Evolutionary conservation across 1,140 invertebrate genomes (phyloP), one percentile per base, ranked within the genome.

Genomic region (Heliothis subflexa): DNA sequence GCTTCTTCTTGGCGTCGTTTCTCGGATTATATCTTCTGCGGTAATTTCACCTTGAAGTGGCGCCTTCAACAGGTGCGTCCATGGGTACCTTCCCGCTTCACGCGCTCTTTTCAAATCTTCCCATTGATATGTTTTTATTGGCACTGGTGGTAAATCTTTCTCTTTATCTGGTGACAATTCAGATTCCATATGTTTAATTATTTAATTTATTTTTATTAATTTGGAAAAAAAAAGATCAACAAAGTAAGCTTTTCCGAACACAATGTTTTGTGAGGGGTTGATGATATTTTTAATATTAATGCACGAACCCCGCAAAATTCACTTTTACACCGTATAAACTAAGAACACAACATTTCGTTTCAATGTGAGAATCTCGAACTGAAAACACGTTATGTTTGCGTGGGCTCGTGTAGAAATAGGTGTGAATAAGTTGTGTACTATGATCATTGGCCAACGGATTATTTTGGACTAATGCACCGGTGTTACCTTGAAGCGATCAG

Each of bases 91-190:
- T 78, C 97, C 97, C 84, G 95, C 91, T 78, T 93, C 89, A 90
- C 92, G 93, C 79, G 95, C 94, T 86, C 96, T 93, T 82, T 95
- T 91, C 12, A 97, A 89, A 93, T 97, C 97, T 91, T 97, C 96
- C 97, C 97, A 97, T 95, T 96, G 95, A 91, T 97, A 97, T 40
- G 96, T 97, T 88, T 96, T 96, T 85, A 96, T 93, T 33, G 96
- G 96, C 83, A 96, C 94, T 79, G 95, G 95, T 81, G 96, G 95
- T 87, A 88, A 81, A 85, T 90, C 89, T 91, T 89, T 89, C 76
- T 88, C 82, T 88, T 88, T 93, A 91, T 95, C 95, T 92, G 93
- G 85, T 80, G 87, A 93, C 88, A 93, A 94, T 91, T 90, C 86
- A 93, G 93, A 91, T 93, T 92, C 92, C 92, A 93, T 94, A 91